These are phyloP conservation scores for Dione juno DNA, from an alignment of 2,888 invertebrate genomes.

Conservation along the genomic window DNA sequence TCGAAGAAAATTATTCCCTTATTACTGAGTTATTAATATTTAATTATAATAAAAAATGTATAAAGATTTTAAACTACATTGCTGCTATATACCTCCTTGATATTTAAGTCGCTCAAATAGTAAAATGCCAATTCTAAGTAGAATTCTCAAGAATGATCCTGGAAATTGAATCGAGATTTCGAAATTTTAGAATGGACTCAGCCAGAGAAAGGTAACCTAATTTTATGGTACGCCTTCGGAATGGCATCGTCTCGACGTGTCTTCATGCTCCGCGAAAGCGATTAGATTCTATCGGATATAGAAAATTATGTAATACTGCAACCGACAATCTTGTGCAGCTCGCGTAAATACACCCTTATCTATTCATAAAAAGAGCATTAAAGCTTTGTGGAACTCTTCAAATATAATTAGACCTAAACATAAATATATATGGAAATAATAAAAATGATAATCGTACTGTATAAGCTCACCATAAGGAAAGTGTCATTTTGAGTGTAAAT, in stretches of 20 bases:
- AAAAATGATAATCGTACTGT: background rate
- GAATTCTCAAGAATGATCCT: slow-evolving; percentile 64
- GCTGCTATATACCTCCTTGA: slow-evolving; percentile 28
- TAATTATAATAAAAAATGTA: too few species aligned
- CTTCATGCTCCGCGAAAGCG: slow-evolving; percentile 54
- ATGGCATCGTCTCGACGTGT: slow-evolving; percentile 52
- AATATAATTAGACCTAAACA: slow-evolving; percentile 6
- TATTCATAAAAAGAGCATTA: background rate
- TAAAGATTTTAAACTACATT: background rate
- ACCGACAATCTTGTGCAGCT: slow-evolving; percentile 60
- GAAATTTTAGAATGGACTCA: slow-evolving; percentile 64
- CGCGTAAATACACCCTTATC: background rate
- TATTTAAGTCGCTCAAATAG: slow-evolving; percentile 51
- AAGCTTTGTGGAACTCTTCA: background rate
- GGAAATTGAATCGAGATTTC: slow-evolving; percentile 63
- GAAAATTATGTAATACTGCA: slow-evolving; percentile 67
- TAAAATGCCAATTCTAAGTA: slow-evolving; percentile 59
- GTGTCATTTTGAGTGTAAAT: background rate
- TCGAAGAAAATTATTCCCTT: too few species aligned
- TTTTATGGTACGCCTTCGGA: slow-evolving; percentile 63
- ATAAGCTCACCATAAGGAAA: too few species aligned
- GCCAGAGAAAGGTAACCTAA: slow-evolving; percentile 67
- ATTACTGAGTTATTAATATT: too few species aligned
- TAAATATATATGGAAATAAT: background rate
- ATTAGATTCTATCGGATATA: slow-evolving; percentile 71